A percentile compares a stretch with the other conserved stretches of the same genome.
These are phyloP conservation scores for Agrenia bidenticulata DNA, from an alignment of 2,888 invertebrate genomes.

Conservation along the genomic window DNA sequence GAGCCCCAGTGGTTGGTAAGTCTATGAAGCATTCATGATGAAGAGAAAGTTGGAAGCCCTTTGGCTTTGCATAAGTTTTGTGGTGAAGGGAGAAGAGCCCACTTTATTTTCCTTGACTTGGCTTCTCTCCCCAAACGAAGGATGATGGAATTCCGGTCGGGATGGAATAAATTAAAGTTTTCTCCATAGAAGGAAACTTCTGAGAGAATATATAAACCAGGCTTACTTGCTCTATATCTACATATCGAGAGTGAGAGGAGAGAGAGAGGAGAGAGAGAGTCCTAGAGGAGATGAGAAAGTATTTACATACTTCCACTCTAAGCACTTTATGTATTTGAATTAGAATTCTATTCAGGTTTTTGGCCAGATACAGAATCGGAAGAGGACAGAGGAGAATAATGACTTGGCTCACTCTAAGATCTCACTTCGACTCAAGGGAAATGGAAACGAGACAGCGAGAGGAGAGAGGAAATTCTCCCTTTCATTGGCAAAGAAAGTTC, in stretches of 20 bases:
- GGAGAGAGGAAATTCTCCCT: slow-evolving; percentile 1
- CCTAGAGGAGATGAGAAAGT: slow-evolving; percentile 22
- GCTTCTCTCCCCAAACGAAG: slow-evolving; percentile 13
- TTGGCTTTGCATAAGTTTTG: slow-evolving; percentile 20
- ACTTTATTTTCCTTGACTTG: slow-evolving; percentile 21
- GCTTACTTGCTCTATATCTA: neutral
- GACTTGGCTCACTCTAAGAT: slow-evolving; percentile 11
- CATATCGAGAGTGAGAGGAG: neutral
- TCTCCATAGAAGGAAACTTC: slow-evolving; percentile 12
- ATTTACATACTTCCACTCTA: slow-evolving; percentile 16
- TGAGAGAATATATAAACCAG: slow-evolving; percentile 2
- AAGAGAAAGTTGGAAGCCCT: slow-evolving; percentile 16
- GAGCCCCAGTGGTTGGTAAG: slow-evolving; percentile 3
- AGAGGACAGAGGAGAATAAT: slow-evolving; percentile 15
- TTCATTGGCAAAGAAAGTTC: slow-evolving; percentile 17
- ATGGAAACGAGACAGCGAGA: slow-evolving; percentile 6
- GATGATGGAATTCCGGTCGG: slow-evolving; percentile 23
- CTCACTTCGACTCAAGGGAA: slow-evolving; percentile 13
- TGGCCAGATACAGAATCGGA: slow-evolving; percentile 11
- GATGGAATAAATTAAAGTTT: slow-evolving; percentile 23
- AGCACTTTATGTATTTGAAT: slow-evolving; percentile 21
- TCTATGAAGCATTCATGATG: slow-evolving; percentile 14
- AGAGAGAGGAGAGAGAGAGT: slow-evolving; percentile 17
- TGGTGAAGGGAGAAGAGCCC: slow-evolving; percentile 15
- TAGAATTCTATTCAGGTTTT: slow-evolving; percentile 22